These are phyloP conservation scores for Syngnathus rostellatus DNA, from an alignment of 2,797 vertebrate genomes.

Conservation along the genomic window DNA sequence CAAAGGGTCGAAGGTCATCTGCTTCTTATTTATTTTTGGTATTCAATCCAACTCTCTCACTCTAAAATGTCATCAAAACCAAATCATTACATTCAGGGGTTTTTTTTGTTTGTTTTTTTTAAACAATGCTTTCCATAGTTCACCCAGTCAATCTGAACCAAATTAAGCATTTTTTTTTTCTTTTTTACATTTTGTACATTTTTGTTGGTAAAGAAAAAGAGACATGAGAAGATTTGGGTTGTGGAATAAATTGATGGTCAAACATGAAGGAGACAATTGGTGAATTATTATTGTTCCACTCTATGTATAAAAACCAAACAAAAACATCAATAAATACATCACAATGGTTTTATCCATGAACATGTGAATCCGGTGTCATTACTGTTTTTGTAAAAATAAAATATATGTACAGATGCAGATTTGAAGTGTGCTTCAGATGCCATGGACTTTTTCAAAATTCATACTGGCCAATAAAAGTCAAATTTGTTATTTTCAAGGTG, in stretches of 20 bases:
- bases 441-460: neutral
- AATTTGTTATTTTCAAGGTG: neutral
- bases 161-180: slow-evolving; percentile 33
- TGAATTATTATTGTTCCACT: slow-evolving; percentile 67
- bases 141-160: slow-evolving; percentile 30
- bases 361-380: slow-evolving; percentile 29
- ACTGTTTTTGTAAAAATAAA: neutral
- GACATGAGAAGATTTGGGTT: slow-evolving; percentile 58
- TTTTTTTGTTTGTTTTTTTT: neutral
- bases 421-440: neutral
- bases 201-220: slow-evolving; percentile 54
- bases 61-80: slow-evolving; percentile 4
- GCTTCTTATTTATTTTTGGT: neutral
- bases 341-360: slow-evolving; percentile 62
- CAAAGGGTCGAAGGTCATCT: neutral
- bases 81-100: neutral
- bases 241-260: slow-evolving; percentile 62
- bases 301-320: slow-evolving; percentile 56
- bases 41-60: neutral
- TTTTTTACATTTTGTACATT: slow-evolving; percentile 35
- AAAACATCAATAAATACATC: slow-evolving; percentile 64
- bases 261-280: slow-evolving; percentile 53
- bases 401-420: neutral
- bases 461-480: neutral
- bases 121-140: slow-evolving; percentile 19